phyloP scores from a whole-genome alignment of 1,140 invertebrate genomes.

The Pseudomyrmex flavicornis region DNA sequence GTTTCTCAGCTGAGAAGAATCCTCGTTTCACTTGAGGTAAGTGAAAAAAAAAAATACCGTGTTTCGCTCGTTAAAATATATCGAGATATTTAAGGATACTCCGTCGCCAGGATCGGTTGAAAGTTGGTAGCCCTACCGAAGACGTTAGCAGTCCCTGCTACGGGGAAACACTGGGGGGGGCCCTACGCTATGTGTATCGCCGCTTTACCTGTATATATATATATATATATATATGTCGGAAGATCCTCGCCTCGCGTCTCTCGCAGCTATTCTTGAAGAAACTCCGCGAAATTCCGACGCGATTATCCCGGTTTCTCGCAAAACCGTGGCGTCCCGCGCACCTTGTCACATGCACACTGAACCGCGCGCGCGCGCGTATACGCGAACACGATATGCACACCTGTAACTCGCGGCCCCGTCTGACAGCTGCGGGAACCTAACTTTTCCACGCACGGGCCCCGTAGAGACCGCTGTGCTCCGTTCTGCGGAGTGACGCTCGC shows the following conservation, averaged over 20 bases:
- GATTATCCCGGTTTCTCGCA: neutral
- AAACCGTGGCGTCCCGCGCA: slow-evolving; percentile 26
- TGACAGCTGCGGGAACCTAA: slow-evolving; percentile 67
- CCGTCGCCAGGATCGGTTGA: neutral
- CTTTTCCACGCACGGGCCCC: slow-evolving; percentile 62
- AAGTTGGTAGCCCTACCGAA: slow-evolving; percentile 33
- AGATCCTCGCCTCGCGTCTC: slow-evolving; percentile 34
- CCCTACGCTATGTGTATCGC: slow-evolving; percentile 30
- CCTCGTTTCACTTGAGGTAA: neutral
- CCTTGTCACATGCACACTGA: slow-evolving; percentile 25
- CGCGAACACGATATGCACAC: slow-evolving; percentile 54
- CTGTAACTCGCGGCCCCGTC: slow-evolving; percentile 52
- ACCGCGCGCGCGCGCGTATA: slow-evolving; percentile 25
- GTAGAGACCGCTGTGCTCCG: slow-evolving; percentile 43
- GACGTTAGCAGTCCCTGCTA: slow-evolving; percentile 1
- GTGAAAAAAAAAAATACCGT: too few species aligned
- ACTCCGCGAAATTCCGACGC: slow-evolving; percentile 38
- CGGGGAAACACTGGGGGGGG: neutral
- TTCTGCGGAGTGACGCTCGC: slow-evolving; percentile 44
- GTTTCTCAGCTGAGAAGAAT: neutral
- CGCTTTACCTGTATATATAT: slow-evolving; percentile 29
- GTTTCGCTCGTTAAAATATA: neutral
- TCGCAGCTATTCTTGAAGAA: slow-evolving; percentile 42
- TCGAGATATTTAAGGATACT: neutral
- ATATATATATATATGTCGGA: slow-evolving; percentile 26